phyloP scores from a whole-genome alignment of 1,140 invertebrate species.

The Leptinotarsa lineolata region DNA sequence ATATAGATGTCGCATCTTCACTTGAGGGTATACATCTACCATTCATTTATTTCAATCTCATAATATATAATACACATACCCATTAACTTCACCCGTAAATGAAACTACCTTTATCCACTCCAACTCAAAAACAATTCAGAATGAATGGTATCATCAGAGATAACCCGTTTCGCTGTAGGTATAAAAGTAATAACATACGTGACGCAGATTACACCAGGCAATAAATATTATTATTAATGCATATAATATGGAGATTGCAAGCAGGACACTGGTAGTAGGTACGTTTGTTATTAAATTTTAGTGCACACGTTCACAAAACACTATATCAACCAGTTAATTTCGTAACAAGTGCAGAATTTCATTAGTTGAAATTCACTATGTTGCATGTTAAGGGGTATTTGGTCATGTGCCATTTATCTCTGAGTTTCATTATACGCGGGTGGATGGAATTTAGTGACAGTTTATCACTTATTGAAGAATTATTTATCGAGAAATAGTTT shows the following conservation, averaged over 20 bases:
- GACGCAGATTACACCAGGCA: constrained; percentile 20
- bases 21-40: too few species aligned
- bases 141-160: constrained; percentile 6
- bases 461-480: not conserved
- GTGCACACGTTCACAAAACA: constrained; percentile 10
- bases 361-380: constrained; percentile 19
- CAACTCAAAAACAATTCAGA: constrained; percentile 3
- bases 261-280: constrained; percentile 16
- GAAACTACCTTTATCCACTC: not conserved
- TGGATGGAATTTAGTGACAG: not conserved
- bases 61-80: too few species aligned
- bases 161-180: constrained; percentile 6
- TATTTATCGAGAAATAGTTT: too few species aligned
- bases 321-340: constrained; percentile 24
- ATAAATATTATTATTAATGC: constrained; percentile 25
- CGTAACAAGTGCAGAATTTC: constrained; percentile 24
- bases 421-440: not conserved
- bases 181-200: constrained; percentile 18
- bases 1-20: too few species aligned
- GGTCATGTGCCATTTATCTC: not conserved
- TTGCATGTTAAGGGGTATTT: constrained; percentile 16
- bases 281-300: constrained; percentile 26
- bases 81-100: not conserved
- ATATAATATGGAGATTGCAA: constrained; percentile 20
- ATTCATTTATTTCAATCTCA: too few species aligned